Evolutionary conservation across 2,888 invertebrate genomes (phyloP).

Genomic region (Xylocampa areola): DNA sequence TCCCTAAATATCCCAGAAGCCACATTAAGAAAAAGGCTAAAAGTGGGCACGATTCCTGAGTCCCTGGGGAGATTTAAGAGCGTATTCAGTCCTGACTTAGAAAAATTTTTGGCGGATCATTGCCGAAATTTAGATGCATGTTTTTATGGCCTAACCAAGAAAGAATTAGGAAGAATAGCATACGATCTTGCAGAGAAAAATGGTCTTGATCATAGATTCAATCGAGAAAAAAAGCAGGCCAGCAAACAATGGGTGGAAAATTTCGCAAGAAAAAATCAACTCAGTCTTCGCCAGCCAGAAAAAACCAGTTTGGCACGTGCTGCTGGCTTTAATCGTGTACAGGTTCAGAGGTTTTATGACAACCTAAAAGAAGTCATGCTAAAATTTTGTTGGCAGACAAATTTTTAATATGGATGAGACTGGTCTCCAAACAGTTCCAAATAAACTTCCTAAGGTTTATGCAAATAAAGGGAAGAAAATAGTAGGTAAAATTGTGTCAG

Average conservation of each 20-base stretch:
- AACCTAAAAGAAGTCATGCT: neutral
- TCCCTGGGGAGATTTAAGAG: constrained; percentile 2
- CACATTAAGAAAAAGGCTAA: constrained; percentile 16
- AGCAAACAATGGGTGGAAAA: constrained; percentile 17
- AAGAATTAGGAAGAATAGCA: neutral
- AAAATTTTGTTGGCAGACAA: neutral
- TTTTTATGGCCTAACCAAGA: constrained; percentile 1
- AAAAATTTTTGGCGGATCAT: no score
- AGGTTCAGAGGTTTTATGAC: neutral
- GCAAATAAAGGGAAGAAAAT: neutral
- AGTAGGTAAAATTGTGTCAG: neutral
- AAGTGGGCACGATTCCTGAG: constrained; percentile 11
- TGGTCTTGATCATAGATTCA: constrained; percentile 16
- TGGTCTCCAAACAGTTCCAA: neutral
- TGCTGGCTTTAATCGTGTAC: constrained; percentile 12
- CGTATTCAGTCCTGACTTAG: constrained; percentile 1
- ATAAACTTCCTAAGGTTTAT: neutral
- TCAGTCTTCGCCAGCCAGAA: constrained; percentile 20
- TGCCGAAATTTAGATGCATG: neutral
- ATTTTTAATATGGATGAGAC: constrained; percentile 1
- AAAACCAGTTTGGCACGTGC: constrained; percentile 23
- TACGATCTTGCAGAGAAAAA: constrained; percentile 5
- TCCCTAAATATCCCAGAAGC: constrained; percentile 6
- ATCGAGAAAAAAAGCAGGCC: constrained; percentile 10
- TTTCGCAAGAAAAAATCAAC: constrained; percentile 9